Evolutionary conservation across 35 echinoderm and acorn worm genomes (phyloP), one percentile per base, ranked within the genome.

Genomic region (Ophioderma brevispina): DNA sequence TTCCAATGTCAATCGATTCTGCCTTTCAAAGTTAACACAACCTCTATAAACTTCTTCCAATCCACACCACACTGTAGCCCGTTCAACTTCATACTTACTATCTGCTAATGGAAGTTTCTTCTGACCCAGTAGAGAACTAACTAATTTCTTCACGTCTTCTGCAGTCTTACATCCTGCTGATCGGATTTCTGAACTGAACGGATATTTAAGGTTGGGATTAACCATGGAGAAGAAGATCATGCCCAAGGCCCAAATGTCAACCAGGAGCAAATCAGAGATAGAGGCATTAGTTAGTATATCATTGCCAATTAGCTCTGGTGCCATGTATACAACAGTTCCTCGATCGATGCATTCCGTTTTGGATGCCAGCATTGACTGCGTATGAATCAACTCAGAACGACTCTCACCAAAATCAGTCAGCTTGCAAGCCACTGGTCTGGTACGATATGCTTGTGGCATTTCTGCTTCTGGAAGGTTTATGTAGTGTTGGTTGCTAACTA

Each of bases 401-500:
- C 76, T 46, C 42, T 89, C 87, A 4, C 87, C 87, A 80, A 89
- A 89, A 55, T 89, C 87, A 34, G 87, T 80, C 0, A 89, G 78
- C 41, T 89, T 89, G 40, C 87, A 79, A 8, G 36, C 41, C 11
- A 89, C 36, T 79, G 87, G 87, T 39, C 64, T 87, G 36, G 85
- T 1, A 4, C 30, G 0, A 77, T 38, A 87, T 25, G 28, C 52
- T 31, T 87, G 4, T 76, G 49, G 34, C 19, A 87, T 37, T 76
- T 76, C 85, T 37, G 35, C 6, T 1, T 2, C 13, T 36, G 59
- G 21, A 39, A 88, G 15, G 40, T 79, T 32, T 1, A 34, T 13
- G 36, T 89, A 89, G 39, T 89, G 87, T 55, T 80, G 87, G 43
- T 89, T 89, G 39, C 76, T 80, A 0, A 89, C 87, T 42, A 89